Conservation (phyloP, 2,113 vertebrate genomes). For the Dromas ardeola region DNA sequence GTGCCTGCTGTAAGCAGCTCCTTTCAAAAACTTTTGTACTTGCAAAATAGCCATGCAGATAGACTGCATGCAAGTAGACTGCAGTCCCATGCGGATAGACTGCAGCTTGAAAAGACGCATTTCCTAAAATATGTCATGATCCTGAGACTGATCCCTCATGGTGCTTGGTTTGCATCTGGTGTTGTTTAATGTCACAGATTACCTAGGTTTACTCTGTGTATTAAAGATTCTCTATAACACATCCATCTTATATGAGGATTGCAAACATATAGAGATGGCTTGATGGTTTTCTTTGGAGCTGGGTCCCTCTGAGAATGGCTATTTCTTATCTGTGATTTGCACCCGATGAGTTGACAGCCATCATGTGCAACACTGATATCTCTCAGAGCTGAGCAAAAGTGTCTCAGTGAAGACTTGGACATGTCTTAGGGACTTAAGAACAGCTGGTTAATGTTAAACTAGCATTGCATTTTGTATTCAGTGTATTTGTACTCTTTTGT, state of each 20-base stretch:
- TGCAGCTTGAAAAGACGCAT: background rate
- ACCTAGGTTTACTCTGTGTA: background rate
- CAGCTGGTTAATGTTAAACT: background rate
- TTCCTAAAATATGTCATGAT: background rate
- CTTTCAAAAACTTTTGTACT: background rate
- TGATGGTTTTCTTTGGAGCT: background rate
- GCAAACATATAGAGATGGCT: background rate
- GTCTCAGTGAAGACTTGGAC: background rate
- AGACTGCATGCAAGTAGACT: background rate
- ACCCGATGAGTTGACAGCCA: background rate
- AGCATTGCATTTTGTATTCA: background rate
- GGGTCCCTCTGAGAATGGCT: background rate
- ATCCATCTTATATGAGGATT: background rate
- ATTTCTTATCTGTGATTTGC: background rate
- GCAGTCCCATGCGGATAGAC: background rate
- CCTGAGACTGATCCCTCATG: background rate
- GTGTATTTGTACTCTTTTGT: background rate
- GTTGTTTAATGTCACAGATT: background rate
- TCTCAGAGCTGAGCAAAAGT: background rate
- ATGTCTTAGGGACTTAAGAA: background rate
- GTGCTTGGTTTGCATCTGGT: background rate
- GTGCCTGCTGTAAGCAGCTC: background rate
- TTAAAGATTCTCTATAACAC: background rate
- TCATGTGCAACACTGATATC: background rate
- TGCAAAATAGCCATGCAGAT: rapidly evolving